Conservation (phyloP, 2,888 invertebrate genomes). For the Microctonus brassicae region DNA sequence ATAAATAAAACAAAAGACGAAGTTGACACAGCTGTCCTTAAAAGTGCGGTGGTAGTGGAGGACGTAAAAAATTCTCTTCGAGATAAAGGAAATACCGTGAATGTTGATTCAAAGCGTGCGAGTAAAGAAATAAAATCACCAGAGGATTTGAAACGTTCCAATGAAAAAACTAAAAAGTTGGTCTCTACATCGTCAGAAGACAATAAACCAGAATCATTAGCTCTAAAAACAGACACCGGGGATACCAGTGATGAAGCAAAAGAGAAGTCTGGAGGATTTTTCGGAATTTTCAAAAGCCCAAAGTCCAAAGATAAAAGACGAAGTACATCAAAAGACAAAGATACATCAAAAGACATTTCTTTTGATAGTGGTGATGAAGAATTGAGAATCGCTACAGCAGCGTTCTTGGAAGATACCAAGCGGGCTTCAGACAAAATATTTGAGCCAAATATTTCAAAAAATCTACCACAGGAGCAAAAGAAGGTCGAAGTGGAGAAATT, state of each 20-base stretch:
- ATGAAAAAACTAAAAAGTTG: slow-evolving; percentile 22
- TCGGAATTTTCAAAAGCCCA: slow-evolving; percentile 50
- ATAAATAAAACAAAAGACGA: slow-evolving; percentile 46
- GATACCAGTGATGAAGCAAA: slow-evolving; percentile 28
- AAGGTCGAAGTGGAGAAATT: slow-evolving; percentile 39
- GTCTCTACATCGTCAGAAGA: slow-evolving; percentile 28
- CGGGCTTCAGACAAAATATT: slow-evolving; percentile 52
- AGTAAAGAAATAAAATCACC: slow-evolving; percentile 27
- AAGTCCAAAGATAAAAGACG: slow-evolving; percentile 50
- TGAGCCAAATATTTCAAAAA: slow-evolving; percentile 33
- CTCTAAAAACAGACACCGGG: slow-evolving; percentile 39
- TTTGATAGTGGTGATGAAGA: slow-evolving; percentile 64
- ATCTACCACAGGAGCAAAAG: slow-evolving; percentile 14
- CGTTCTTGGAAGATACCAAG: slow-evolving; percentile 58
- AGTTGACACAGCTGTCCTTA: slow-evolving; percentile 42
- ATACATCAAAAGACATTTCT: slow-evolving; percentile 59
- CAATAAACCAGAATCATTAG: slow-evolving; percentile 41
- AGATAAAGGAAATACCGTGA: slow-evolving; percentile 30
- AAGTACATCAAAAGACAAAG: slow-evolving; percentile 55
- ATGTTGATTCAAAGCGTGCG: slow-evolving; percentile 28
- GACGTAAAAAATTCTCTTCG: slow-evolving; percentile 48
- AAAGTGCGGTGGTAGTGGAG: slow-evolving; percentile 69
- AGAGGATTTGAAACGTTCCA: slow-evolving; percentile 23
- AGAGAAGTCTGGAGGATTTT: slow-evolving; percentile 41
- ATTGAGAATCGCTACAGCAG: slow-evolving; percentile 53